These are phyloP conservation scores for Platygyra sinensis DNA, from an alignment of 64 coral and sea anemone species.

Conservation along the genomic window DNA sequence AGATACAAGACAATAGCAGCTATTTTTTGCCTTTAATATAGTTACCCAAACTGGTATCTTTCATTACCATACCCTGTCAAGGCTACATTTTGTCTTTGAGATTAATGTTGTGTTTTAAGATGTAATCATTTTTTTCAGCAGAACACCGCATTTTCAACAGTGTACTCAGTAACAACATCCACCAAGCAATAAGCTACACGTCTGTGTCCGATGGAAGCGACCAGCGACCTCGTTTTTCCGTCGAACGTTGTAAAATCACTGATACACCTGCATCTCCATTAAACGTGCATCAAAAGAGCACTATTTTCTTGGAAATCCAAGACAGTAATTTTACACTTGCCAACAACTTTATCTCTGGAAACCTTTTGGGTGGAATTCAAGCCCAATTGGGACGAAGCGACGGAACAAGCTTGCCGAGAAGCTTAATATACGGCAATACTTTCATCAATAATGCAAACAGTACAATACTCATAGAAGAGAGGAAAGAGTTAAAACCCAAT, in stretches of 20 bases:
- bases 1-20: no score
- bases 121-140: not conserved
- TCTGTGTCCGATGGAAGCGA: constrained; percentile 22
- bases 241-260: constrained; percentile 20
- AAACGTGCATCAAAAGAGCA: not conserved
- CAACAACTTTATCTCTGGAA: constrained; percentile 48
- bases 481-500: not conserved
- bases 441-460: constrained; percentile 57
- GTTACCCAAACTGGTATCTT: no score
- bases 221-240: not conserved
- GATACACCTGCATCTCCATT: not conserved
- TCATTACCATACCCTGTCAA: not conserved
- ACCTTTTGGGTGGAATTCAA: constrained; percentile 50
- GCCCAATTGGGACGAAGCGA: constrained; percentile 31
- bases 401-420: constrained; percentile 9
- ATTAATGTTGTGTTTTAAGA: not conserved
- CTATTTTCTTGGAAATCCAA: constrained; percentile 32
- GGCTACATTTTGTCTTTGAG: not conserved
- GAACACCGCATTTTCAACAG: constrained; percentile 27
- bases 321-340: constrained; percentile 16
- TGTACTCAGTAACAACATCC: constrained; percentile 11
- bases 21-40: no score
- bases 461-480: not conserved
- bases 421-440: constrained; percentile 71
- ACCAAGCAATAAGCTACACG: not conserved